Evolutionary conservation across 2,888 invertebrate species (phyloP), one percentile per base, ranked within the genome.

Genomic region (Spilosoma lubricipeda): DNA sequence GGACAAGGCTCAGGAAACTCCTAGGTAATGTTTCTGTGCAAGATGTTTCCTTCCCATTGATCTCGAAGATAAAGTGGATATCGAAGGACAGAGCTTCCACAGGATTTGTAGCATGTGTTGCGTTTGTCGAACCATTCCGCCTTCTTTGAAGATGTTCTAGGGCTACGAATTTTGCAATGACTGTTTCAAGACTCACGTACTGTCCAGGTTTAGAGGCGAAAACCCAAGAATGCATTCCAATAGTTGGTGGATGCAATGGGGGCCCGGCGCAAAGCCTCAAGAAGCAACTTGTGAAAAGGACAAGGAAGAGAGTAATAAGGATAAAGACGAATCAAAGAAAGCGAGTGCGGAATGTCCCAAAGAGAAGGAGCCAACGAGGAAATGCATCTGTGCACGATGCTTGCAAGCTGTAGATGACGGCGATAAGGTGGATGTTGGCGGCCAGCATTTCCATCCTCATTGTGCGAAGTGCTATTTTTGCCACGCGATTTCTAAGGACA

Each of bases 241-340:
- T 71, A 92, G 90, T 84, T 94, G 94, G 94, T 94, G 95, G 94
- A 92, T 92, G 92, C 93, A 94, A 75, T 94, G 93, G 91, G 92
- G 89, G 1, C 92, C 93, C 18, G 91, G 91, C 0, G 64, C 80
- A 23, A 90, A 86, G 74, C 88, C 89, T 0, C 87, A 84, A 59
- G 82, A 84, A 11, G 74, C 42, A 11, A 81, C 76, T 9, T 80
- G 74, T 56, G 85, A 85, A 8, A 78, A 78, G 73, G 83, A 84
- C 72, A 87, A 85, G 73, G 79, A 77, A 11, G 72, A 67, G 39
- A 48, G 39, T 27, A 67, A 45, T 33, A 52, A 67, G n/a, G 72
- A 33, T 20, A 70, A 63, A 42, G 77, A n/a, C n/a, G 39, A 67
- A 1, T 33, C 59, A 0, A 56, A 59, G 0, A 63, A 70, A 39